Conservation (phyloP, 2,888 invertebrate species). For the Clitarchus hookeri region DNA sequence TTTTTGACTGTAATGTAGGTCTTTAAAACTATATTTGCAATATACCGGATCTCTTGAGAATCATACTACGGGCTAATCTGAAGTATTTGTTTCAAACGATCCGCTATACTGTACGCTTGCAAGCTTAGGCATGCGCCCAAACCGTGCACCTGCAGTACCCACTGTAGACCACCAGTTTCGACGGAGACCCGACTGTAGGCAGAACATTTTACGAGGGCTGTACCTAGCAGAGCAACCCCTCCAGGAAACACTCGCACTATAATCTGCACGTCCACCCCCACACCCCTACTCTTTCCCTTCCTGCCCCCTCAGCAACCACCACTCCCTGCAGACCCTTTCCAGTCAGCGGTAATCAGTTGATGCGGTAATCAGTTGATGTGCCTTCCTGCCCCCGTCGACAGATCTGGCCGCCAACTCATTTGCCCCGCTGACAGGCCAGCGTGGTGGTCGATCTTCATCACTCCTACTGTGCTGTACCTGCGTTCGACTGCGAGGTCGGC, state of each 20-base stretch:
- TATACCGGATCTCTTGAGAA: no score
- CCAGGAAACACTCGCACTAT: neutral
- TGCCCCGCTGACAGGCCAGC: no score
- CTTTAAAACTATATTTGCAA: no score
- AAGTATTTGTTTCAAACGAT: no score
- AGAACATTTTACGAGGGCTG: neutral
- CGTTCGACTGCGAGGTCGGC: no score
- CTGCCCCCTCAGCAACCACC: neutral
- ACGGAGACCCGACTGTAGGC: neutral
- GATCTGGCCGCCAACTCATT: neutral
- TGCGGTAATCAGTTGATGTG: neutral
- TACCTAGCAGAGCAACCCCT: neutral
- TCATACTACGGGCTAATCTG: no score
- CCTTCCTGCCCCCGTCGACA: neutral
- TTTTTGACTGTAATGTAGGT: no score
- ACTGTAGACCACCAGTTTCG: neutral
- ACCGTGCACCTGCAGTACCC: no score
- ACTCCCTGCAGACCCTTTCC: neutral
- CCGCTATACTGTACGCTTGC: no score
- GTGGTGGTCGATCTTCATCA: no score
- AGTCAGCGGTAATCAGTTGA: conserved; percentile 14
- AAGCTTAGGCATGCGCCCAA: no score
- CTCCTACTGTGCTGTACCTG: no score
- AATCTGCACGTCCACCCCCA: neutral
- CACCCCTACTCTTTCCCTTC: neutral